A percentile compares a stretch with the other conserved stretches of the same genome.
Conservation (phyloP, 2,888 invertebrate species). For the Mylabris sibirica region DNA sequence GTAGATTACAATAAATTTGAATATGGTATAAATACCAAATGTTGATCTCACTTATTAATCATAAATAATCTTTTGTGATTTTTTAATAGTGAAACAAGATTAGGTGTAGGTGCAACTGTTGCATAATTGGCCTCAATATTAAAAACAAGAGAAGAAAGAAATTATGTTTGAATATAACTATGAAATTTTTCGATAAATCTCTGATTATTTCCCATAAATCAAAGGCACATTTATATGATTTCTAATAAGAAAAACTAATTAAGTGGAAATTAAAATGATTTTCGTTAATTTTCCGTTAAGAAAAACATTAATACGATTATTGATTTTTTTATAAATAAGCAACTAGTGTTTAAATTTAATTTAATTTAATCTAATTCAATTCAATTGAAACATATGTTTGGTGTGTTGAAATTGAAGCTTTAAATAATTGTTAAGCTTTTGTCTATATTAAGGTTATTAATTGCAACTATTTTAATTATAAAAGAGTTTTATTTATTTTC, state of each 20-base stretch:
- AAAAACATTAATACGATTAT: too few species aligned
- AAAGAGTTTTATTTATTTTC: background rate
- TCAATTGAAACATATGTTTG: constrained; percentile 24
- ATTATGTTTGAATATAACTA: background rate
- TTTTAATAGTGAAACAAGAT: constrained; percentile 3
- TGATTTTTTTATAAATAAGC: too few species aligned
- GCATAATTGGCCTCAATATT: constrained; percentile 9
- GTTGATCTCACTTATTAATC: background rate
- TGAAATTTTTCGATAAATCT: background rate
- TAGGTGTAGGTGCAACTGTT: constrained; percentile 8
- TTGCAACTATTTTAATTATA: background rate
- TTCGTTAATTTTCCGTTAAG: background rate
- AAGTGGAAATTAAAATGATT: background rate
- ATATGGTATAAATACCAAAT: background rate
- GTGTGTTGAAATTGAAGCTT: constrained; percentile 19
- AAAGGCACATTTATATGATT: background rate
- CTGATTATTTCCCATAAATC: background rate
- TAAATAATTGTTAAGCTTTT: constrained; percentile 20
- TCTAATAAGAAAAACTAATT: background rate
- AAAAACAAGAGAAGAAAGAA: background rate
- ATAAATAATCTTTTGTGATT: constrained; percentile 5
- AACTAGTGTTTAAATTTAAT: background rate
- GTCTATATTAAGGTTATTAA: background rate
- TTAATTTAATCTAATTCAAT: constrained; percentile 12
- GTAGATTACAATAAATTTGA: background rate